phyloP scores from a whole-genome alignment of 2,797 vertebrate species.

The Acestrorhynchus altus region DNA sequence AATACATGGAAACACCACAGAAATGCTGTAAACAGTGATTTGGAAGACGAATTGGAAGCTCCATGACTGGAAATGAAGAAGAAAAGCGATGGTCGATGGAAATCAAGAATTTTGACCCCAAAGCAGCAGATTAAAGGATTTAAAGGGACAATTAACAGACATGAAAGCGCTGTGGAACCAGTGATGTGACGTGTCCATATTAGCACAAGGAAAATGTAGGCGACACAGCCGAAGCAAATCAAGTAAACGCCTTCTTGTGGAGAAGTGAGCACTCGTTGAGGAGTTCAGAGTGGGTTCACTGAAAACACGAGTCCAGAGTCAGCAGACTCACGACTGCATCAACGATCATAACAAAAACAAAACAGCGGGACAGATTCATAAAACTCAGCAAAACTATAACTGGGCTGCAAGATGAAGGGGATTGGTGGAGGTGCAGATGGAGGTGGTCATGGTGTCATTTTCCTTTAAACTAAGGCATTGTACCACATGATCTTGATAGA shows the following conservation, averaged over 20 bases:
- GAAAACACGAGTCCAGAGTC: background rate
- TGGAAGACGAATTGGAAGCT: too few relatives aligned
- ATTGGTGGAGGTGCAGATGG: too few relatives aligned
- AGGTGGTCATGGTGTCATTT: too few relatives aligned
- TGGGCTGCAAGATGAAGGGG: too few relatives aligned
- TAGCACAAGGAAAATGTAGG: background rate
- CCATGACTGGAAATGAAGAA: background rate
- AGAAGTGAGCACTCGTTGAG: background rate
- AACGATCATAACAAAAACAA: background rate
- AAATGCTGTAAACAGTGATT: background rate
- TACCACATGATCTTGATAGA: too few relatives aligned
- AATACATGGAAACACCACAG: background rate
- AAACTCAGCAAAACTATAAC: too few relatives aligned
- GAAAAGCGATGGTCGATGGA: background rate
- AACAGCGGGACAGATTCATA: too few relatives aligned
- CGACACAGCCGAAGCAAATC: background rate
- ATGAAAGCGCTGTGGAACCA: background rate
- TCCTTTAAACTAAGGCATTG: too few relatives aligned
- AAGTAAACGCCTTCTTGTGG: conserved; percentile 3
- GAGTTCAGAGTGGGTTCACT: background rate
- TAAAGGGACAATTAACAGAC: background rate
- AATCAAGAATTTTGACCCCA: background rate
- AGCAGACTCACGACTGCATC: background rate
- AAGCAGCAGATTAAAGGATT: conserved; percentile 2
- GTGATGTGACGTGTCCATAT: background rate